Conservation (phyloP, 2,113 vertebrate species). For the Equus przewalskii region DNA sequence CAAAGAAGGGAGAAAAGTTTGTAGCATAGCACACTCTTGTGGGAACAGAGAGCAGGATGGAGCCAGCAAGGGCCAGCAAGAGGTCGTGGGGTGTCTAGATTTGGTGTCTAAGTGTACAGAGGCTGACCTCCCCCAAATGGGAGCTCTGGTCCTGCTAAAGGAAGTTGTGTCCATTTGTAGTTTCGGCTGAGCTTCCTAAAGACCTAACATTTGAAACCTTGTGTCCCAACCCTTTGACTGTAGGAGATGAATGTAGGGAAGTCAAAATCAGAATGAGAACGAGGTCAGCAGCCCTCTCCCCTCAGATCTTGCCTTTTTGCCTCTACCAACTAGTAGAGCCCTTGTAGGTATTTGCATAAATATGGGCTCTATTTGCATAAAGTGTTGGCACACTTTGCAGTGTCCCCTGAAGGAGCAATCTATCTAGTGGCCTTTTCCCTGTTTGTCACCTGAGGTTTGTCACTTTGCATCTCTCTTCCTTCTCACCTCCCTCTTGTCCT, state of each 20-base stretch:
- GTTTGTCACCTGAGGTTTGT: constrained; percentile 64
- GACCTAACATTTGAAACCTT: neutral
- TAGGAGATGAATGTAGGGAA: neutral
- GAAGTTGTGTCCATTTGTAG: neutral
- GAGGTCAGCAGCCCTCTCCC: neutral
- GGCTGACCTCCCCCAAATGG: neutral
- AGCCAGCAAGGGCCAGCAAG: neutral
- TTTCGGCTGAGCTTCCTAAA: neutral
- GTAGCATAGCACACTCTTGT: neutral
- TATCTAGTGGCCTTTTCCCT: constrained; percentile 53
- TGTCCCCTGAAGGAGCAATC: constrained; percentile 47
- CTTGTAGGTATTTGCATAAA: constrained; percentile 12
- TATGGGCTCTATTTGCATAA: constrained; percentile 52
- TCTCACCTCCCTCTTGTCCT: constrained; percentile 53
- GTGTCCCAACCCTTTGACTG: neutral
- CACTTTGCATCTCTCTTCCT: constrained; percentile 48
- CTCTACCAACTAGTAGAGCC: neutral
- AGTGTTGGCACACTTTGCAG: constrained; percentile 19
- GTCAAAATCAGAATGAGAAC: neutral
- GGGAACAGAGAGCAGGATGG: neutral
- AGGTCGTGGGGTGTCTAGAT: neutral
- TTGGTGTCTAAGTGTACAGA: neutral
- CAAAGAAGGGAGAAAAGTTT: neutral
- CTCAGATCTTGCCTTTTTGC: neutral
- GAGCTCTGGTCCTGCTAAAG: neutral